Base-by-base conservation (phyloP, 2,113 vertebrate genomes). In the Paedocypris sp. region DNA sequence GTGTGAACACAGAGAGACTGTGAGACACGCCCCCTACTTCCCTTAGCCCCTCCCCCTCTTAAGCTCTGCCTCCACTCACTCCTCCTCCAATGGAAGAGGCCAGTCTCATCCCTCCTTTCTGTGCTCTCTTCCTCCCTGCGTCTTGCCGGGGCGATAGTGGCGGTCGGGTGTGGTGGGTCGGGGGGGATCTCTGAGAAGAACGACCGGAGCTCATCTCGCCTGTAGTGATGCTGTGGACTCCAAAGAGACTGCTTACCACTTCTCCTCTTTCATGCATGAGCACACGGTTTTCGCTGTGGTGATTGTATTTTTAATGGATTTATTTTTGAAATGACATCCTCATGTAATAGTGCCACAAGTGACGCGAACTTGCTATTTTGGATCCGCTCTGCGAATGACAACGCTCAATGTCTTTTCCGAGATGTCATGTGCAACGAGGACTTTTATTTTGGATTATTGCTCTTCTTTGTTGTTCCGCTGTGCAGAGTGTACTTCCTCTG, bases 1-100 rank as follows among this genome's bases (percentile, higher is more conserved):
- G 94, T 98, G 89, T 98, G 92, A 98, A 88, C 90, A 89, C 85
- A 86, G 82, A 86, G 83, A 83, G 80, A 79, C 76, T 80, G 79
- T 83, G 81, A 87, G 90, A 90, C 66, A 78, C 81, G 82, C 53
- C 59, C 59, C 61, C 38, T 58, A 35, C 46, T 38, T 25, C n/a
- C 3, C 32, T 18, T 35, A 48, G 29, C 32, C 56, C 41, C 41
- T 36, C 62, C 23, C 33, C 33, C 49, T 70, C 64, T 73, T 20
- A 20, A 54, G 46, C 60, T 51, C 46, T 31, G 16, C 38, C 56
- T 46, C 29, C 57, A 54, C 48, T 46, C 42, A 42, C 22, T 52
- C 42, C 52, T 28, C 50, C 41, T 48, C 69, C 75, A 74, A 73
- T 64, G 64, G 60, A 63, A 63, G 60, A 41, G 60, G 48, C 48